A percentile compares a stretch with the other conserved stretches of the same genome.
phyloP scores from a whole-genome alignment of 2,797 vertebrate genomes.

The Dallia pectoralis region DNA sequence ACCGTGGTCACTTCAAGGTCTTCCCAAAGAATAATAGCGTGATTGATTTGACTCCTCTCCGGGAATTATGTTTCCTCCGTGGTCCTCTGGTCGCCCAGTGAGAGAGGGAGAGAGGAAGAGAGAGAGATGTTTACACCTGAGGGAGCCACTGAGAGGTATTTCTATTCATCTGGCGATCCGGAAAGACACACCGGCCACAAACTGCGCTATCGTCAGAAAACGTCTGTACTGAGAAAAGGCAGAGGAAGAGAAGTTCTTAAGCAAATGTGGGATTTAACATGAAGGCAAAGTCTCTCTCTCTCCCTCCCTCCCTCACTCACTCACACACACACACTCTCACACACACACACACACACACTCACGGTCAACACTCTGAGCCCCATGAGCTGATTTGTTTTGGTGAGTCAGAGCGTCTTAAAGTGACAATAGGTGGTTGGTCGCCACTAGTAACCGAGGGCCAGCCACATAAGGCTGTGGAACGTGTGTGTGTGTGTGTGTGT shows the following conservation, averaged over 20 bases:
- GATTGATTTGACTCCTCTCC: not conserved
- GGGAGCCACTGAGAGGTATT: conserved; percentile 21
- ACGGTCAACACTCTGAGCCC: conserved; percentile 9
- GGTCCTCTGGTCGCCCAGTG: not conserved
- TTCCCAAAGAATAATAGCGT: not conserved
- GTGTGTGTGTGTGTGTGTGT: not conserved
- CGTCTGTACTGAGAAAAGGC: conserved; percentile 53
- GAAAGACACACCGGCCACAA: conserved; percentile 47
- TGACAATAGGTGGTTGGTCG: conserved; percentile 67
- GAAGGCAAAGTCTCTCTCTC: not conserved
- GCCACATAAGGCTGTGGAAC: conserved; percentile 48
- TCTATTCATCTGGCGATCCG: conserved; percentile 51
- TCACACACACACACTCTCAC: conserved; percentile 20
- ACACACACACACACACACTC: conserved; percentile 14
- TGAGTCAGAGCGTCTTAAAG: conserved; percentile 74
- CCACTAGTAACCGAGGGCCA: conserved; percentile 62
- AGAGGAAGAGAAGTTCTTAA: conserved; percentile 49
- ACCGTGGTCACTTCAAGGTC: not conserved
- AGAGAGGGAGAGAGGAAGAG: not conserved
- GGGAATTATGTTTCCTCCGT: not conserved
- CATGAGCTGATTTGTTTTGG: conserved; percentile 63
- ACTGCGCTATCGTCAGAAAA: conserved; percentile 55
- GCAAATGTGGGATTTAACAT: conserved; percentile 58
- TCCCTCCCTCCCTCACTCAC: not conserved
- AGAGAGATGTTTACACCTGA: not conserved